These are phyloP conservation scores for Lycophotia porphyrea DNA, from an alignment of 2,888 invertebrate species.

Conservation along the genomic window DNA sequence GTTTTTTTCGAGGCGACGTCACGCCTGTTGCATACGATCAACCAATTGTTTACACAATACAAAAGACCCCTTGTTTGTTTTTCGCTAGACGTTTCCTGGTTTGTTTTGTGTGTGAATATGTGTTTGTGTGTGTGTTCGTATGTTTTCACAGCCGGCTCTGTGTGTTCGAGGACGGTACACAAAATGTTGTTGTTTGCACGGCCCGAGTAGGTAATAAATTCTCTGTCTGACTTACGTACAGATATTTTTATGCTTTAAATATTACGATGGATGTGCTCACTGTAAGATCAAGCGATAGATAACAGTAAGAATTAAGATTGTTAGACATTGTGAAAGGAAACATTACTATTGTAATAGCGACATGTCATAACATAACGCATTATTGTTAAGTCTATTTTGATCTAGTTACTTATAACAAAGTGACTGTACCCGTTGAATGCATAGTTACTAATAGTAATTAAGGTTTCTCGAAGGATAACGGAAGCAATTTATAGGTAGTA, in stretches of 20 bases:
- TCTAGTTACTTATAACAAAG: conserved; percentile 55
- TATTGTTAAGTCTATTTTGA: conserved; percentile 61
- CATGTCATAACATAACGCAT: conserved; percentile 55
- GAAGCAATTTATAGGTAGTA: conserved; percentile 26
- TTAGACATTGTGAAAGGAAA: conserved; percentile 62
- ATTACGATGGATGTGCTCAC: conserved; percentile 57
- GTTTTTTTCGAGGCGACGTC: conserved; percentile 82
- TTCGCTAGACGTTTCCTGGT: conserved; percentile 91
- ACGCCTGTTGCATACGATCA: conserved; percentile 89
- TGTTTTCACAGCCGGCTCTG: conserved; percentile 88
- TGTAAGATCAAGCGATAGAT: conserved; percentile 56
- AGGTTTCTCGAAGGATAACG: conserved; percentile 39
- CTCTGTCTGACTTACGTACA: conserved; percentile 69
- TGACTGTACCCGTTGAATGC: conserved; percentile 23
- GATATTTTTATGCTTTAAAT: conserved; percentile 71
- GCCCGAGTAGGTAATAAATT: conserved; percentile 85
- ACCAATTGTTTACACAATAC: conserved; percentile 90
- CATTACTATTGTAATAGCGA: conserved; percentile 54
- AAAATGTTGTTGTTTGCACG: conserved; percentile 88
- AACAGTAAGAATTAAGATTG: conserved; percentile 56
- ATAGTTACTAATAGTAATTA: conserved; percentile 28
- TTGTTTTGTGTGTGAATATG: conserved; percentile 87
- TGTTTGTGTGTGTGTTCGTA: conserved; percentile 76
- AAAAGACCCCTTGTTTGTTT: conserved; percentile 90
- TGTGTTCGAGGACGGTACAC: conserved; percentile 85